phyloP scores from a whole-genome alignment of 2,888 invertebrate species.

The Tricholauxania praeusta region DNA sequence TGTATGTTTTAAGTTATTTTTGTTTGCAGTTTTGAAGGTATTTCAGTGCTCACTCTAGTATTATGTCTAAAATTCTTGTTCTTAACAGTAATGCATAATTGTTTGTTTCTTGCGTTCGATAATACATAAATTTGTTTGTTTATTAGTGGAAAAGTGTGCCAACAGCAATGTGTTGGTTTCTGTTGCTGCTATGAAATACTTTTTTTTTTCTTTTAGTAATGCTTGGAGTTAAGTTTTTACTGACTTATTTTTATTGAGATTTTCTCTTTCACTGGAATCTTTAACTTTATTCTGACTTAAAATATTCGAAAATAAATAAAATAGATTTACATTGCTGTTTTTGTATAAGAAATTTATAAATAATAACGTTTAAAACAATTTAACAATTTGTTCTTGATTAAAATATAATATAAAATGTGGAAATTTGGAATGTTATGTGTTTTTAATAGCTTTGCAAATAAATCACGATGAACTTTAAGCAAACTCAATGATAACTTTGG shows the following conservation, averaged over 20 bases:
- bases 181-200: neutral
- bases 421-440: too few species aligned
- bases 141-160: constrained; percentile 15
- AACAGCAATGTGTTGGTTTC: neutral
- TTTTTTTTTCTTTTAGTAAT: neutral
- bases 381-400: too few species aligned
- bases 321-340: too few species aligned
- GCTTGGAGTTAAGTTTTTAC: too few species aligned
- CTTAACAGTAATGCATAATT: constrained; percentile 1
- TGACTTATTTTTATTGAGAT: neutral
- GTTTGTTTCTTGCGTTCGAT: neutral
- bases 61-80: constrained; percentile 13
- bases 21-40: neutral
- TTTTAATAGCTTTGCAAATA: too few species aligned
- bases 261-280: constrained; percentile 14
- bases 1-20: neutral
- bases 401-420: too few species aligned
- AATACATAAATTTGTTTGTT: neutral
- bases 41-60: constrained; percentile 15
- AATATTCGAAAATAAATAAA: too few species aligned
- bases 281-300: too few species aligned
- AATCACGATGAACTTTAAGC: too few species aligned
- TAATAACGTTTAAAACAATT: too few species aligned
- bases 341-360: too few species aligned
- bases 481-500: too few species aligned